A percentile compares a stretch with the other conserved stretches of the same genome.
These are phyloP conservation scores for Paguma larvata DNA, from an alignment of 2,797 vertebrate species.

Conservation along the genomic window DNA sequence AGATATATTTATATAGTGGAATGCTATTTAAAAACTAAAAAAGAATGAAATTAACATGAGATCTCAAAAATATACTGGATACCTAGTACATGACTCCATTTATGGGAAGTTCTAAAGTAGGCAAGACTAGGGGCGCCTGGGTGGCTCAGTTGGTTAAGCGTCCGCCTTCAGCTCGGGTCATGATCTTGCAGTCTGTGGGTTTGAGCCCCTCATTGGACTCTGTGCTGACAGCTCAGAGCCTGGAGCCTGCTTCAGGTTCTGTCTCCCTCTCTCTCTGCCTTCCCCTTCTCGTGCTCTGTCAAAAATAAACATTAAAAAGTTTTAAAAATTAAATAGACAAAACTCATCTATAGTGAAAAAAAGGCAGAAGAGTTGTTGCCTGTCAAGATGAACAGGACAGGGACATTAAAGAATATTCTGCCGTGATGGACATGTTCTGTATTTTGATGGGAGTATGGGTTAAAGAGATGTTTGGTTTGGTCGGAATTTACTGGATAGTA, in stretches of 20 bases:
- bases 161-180: no score
- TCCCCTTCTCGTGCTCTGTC: no score
- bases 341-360: not conserved
- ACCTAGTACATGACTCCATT: not conserved
- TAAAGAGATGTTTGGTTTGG: not conserved
- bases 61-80: not conserved
- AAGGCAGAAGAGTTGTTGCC: not conserved
- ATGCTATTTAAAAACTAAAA: not conserved
- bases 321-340: no score
- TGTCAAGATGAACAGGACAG: not conserved
- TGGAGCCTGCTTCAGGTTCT: no score
- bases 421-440: not conserved
- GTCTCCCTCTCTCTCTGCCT: no score
- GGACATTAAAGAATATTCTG: not conserved
- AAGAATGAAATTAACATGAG: not conserved
- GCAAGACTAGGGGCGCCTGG: not conserved
- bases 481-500: not conserved
- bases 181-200: no score
- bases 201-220: no score
- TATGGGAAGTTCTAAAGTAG: not conserved
- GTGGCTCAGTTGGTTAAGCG: no score
- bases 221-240: no score
- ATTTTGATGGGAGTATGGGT: not conserved
- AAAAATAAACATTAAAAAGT: no score
- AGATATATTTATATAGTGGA: not conserved